A percentile compares a stretch with the other conserved stretches of the same genome.
Evolutionary conservation across 2,113 vertebrate genomes (phyloP).

Genomic region (Lepus americanus): DNA sequence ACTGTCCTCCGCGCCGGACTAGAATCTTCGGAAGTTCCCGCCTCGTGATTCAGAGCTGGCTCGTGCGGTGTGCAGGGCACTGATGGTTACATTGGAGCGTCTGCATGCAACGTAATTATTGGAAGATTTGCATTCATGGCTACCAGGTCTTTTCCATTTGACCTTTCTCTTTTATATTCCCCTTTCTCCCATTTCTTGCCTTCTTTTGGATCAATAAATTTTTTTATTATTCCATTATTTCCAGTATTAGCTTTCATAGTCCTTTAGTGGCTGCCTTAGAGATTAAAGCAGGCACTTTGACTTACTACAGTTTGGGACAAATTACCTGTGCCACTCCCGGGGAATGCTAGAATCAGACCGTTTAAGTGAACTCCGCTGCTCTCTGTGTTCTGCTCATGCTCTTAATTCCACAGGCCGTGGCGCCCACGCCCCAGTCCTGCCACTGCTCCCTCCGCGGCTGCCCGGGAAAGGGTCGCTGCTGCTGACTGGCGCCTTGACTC

Average conservation of each 20-base stretch:
- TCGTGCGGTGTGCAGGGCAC: neutral
- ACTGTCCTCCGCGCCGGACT: too few species aligned
- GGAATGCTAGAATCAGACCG: neutral
- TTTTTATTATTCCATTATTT: neutral
- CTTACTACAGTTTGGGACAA: neutral
- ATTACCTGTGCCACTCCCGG: neutral
- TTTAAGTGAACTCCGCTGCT: fast-evolving
- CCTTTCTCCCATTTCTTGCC: neutral
- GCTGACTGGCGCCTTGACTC: neutral
- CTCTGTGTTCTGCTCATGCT: neutral
- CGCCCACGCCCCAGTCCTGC: neutral
- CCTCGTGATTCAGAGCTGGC: neutral
- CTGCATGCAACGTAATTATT: neutral
- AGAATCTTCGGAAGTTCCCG: too few species aligned
- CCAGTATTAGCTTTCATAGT: neutral
- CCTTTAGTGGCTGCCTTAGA: neutral
- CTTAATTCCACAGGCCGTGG: neutral
- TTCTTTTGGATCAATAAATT: neutral
- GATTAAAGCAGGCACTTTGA: neutral
- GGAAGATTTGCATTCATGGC: neutral
- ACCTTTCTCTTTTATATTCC: neutral
- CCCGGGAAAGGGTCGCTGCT: fast-evolving
- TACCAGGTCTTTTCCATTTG: neutral
- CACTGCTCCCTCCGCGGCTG: fast-evolving
- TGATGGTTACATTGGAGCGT: neutral